Conservation (phyloP, 1,140 invertebrate species). For the Eupeodes corollae region DNA sequence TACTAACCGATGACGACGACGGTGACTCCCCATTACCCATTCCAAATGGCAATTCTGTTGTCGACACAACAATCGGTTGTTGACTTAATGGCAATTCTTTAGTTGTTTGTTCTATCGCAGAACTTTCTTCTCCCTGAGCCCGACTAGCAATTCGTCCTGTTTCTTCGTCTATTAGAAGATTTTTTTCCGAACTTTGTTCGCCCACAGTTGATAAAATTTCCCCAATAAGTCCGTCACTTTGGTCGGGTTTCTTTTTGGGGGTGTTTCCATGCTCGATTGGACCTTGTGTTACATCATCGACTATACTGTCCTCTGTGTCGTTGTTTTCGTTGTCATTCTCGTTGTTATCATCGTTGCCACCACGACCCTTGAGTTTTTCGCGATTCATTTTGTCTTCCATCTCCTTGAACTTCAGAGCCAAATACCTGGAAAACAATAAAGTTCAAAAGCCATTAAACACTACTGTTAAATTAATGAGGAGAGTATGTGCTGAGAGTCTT, state of each 20-base stretch:
- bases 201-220: slow-evolving; percentile 26
- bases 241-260: slow-evolving; percentile 5
- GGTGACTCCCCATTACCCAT: slow-evolving; percentile 2
- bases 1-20: not conserved
- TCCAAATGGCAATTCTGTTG: slow-evolving; percentile 13
- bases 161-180: slow-evolving; percentile 31
- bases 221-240: slow-evolving; percentile 11
- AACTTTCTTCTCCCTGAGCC: slow-evolving; percentile 18
- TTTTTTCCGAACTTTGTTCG: slow-evolving; percentile 31
- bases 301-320: slow-evolving; percentile 2
- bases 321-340: too few species aligned
- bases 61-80: slow-evolving; percentile 23
- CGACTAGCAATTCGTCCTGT: slow-evolving; percentile 30
- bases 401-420: slow-evolving; percentile 69
- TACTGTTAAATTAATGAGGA: not conserved
- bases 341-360: not conserved
- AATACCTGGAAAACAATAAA: slow-evolving; percentile 44
- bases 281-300: slow-evolving; percentile 10
- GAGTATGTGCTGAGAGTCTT: not conserved
- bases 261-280: slow-evolving; percentile 9
- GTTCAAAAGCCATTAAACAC: slow-evolving; percentile 1
- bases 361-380: slow-evolving; percentile 29
- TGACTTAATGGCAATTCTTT: slow-evolving; percentile 14
- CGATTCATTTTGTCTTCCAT: slow-evolving; percentile 61
- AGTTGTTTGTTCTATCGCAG: slow-evolving; percentile 17